These are phyloP conservation scores for Nothura maculosa DNA, from an alignment of 2,797 vertebrate genomes.

Conservation along the genomic window DNA sequence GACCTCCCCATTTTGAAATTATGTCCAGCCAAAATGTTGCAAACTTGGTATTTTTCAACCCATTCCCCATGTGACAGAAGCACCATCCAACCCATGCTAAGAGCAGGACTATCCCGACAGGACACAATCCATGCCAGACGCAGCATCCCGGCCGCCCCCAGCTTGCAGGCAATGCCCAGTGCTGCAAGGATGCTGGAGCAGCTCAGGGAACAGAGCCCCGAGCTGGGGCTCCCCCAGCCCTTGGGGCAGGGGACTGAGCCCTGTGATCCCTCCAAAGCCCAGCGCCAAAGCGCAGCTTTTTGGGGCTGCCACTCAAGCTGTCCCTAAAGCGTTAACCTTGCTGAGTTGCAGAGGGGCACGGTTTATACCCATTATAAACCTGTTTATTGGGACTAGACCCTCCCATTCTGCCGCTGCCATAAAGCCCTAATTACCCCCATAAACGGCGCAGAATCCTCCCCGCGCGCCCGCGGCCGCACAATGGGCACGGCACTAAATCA, in stretches of 20 bases:
- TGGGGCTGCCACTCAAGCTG: conserved; percentile 79
- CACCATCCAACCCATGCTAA: too few species aligned
- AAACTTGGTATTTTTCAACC: neutral
- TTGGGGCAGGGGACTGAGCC: too few species aligned
- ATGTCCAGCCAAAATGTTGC: neutral
- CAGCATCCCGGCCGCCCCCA: neutral
- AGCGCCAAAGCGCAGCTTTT: neutral
- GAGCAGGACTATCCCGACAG: neutral
- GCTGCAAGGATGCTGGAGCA: too few species aligned
- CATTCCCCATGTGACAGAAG: rapidly evolving
- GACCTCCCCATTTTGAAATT: neutral
- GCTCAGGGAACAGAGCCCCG: too few species aligned
- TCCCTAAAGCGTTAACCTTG: conserved; percentile 80
- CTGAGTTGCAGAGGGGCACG: conserved; percentile 75
- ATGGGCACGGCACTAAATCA: conserved; percentile 68
- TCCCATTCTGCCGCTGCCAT: conserved; percentile 81
- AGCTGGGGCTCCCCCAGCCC: too few species aligned
- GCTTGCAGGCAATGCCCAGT: neutral
- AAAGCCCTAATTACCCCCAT: conserved; percentile 87
- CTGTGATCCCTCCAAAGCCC: neutral
- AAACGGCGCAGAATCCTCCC: conserved; percentile 79
- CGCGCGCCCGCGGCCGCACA: conserved; percentile 74
- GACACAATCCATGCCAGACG: too few species aligned
- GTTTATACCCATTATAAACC: conserved; percentile 88
- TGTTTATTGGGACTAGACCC: conserved; percentile 83